These are phyloP conservation scores for Mechanitis mazaeus DNA, from an alignment of 2,888 invertebrate genomes.

Conservation along the genomic window DNA sequence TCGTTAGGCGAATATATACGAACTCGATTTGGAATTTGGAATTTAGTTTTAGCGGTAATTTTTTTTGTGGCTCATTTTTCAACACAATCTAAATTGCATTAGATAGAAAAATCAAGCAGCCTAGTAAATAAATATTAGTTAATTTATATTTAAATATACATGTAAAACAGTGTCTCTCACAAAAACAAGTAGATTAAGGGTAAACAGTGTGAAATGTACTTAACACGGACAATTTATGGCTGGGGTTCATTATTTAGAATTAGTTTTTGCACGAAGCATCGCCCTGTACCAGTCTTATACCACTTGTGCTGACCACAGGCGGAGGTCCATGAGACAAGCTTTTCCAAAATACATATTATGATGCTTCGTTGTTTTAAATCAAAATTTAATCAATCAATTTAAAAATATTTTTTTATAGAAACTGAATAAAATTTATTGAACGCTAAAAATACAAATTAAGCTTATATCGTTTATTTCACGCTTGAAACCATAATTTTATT, in stretches of 20 bases:
- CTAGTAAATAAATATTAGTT: no score
- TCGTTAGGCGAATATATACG: slow-evolving; percentile 23
- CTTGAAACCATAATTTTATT: background rate
- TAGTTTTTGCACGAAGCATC: slow-evolving; percentile 63
- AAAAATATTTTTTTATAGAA: no score
- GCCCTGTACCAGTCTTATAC: slow-evolving; percentile 29
- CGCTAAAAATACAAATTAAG: no score
- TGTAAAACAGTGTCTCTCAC: background rate
- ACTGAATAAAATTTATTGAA: no score
- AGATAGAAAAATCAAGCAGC: no score
- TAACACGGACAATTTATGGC: slow-evolving; percentile 47
- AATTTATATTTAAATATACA: no score
- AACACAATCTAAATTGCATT: no score
- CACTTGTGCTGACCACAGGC: slow-evolving; percentile 1
- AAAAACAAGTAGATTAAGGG: background rate
- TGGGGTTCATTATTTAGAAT: slow-evolving; percentile 48
- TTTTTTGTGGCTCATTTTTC: background rate
- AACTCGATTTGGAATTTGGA: slow-evolving; percentile 4
- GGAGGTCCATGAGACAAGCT: slow-evolving; percentile 20
- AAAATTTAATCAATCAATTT: no score
- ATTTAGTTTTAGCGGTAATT: background rate
- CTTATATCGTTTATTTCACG: background rate
- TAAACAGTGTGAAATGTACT: slow-evolving; percentile 23
- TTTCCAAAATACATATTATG: background rate
- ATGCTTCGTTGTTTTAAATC: no score